phyloP scores from a whole-genome alignment of 1,140 invertebrate genomes.

The Cydia pomonella region DNA sequence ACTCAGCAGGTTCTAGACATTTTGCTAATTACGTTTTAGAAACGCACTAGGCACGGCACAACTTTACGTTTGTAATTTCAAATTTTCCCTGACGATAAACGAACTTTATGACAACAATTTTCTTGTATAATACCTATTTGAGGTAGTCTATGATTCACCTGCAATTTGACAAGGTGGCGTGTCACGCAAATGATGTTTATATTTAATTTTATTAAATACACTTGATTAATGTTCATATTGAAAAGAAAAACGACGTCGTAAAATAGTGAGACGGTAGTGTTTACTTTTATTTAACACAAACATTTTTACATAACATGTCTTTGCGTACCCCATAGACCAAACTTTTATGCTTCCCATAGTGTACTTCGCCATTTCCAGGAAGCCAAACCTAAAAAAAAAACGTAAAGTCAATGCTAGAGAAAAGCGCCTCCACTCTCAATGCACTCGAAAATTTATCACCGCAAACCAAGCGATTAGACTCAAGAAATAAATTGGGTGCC shows the following conservation, averaged over 20 bases:
- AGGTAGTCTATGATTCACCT: background rate
- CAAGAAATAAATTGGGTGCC: slow-evolving; percentile 46
- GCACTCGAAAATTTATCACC: slow-evolving; percentile 44
- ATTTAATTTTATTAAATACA: background rate
- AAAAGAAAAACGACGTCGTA: background rate
- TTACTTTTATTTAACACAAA: too few species aligned
- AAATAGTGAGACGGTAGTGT: background rate
- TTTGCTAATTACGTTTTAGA: background rate
- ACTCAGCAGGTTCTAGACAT: background rate
- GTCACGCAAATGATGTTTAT: background rate
- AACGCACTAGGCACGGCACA: background rate
- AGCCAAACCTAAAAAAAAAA: slow-evolving; percentile 36
- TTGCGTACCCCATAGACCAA: background rate
- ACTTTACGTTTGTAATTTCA: background rate
- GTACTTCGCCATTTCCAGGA: background rate
- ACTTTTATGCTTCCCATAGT: background rate
- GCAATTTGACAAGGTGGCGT: background rate
- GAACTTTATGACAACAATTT: background rate
- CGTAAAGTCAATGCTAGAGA: slow-evolving; percentile 39
- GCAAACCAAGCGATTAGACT: slow-evolving; percentile 48
- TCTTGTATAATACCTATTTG: background rate
- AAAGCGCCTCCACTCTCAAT: slow-evolving; percentile 39
- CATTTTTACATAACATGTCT: too few species aligned
- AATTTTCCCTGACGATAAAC: background rate
- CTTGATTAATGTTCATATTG: background rate